Percentiles rank a stretch among this genome's conserved stretches.
These are phyloP conservation scores for Apostichopus leukothele DNA, from an alignment of 53 echinoderm and acorn worm species.

Conservation along the genomic window DNA sequence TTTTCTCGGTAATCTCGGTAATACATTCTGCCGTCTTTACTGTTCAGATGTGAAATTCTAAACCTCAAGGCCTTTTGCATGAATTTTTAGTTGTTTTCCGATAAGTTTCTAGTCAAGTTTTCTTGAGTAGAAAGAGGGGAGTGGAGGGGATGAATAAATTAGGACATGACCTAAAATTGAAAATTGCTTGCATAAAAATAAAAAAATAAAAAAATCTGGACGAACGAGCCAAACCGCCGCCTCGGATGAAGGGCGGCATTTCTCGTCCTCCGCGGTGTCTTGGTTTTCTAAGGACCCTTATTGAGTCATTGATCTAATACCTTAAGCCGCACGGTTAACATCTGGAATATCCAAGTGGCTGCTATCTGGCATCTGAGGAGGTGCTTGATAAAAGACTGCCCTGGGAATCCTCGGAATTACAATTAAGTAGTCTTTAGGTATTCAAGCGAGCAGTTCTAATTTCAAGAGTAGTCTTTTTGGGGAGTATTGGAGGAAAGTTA, in stretches of 20 bases:
- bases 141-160: constrained; percentile 14
- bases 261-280: neutral
- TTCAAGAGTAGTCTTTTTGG: neutral
- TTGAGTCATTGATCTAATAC: constrained; percentile 26
- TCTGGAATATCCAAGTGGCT: constrained; percentile 8
- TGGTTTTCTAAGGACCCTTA: neutral
- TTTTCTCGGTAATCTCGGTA: too few species aligned
- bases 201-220: neutral
- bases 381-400: neutral
- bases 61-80: constrained; percentile 4
- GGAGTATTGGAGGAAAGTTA: too few species aligned
- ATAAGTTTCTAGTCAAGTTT: neutral
- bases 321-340: neutral
- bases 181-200: neutral
- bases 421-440: neutral
- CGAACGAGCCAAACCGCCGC: too few species aligned
- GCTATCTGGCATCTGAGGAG: neutral
- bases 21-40: too few species aligned
- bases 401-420: neutral
- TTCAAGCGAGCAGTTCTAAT: neutral
- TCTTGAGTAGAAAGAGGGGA: neutral
- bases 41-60: neutral
- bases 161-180: constrained; percentile 21
- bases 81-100: neutral
- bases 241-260: too few species aligned